Base-by-base conservation (phyloP, 2,888 invertebrate species). In the Agrochola macilenta region DNA sequence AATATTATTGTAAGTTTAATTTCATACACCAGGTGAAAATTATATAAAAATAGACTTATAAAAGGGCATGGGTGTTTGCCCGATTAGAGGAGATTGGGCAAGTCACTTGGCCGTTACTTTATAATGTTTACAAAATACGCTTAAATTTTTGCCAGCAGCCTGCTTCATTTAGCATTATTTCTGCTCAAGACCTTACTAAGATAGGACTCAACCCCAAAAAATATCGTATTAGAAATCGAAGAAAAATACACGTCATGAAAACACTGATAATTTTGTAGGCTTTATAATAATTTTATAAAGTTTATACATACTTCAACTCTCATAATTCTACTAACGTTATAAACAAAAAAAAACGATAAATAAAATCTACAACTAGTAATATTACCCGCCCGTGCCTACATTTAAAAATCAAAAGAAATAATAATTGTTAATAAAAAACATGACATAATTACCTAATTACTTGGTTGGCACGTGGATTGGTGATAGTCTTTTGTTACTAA, bases 1-100 rank as follows among this genome's bases (percentile, higher is more conserved):
- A 88, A 88, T 90, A 86, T 87, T 89, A 81, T 87, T 89, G 75
- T 83, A 81, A 78, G 76, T 78, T 79, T 66, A 83, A 87, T 89
- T 88, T 87, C 65, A 79, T 76, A 86, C 86, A 87, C 85, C 79
- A 83, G 85, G 79, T 83, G 84, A 74, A 81, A 79, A 80, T 88
- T 78, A 69, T 75, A 78, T 77, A 74, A 78, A 82, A 84, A 86
- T 86, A 81, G 69, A 80, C 76, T 85, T 66, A n/a, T n/a, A 35
- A 73, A 78, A 52, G 68, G 74, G 23, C 61, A 74, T 60, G 0
- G 17, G 35, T 85, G 35, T 78, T 81, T 78, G 63, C 43, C 9
- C 75, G 74, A 70, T 82, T 73, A 66, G 17, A 69, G 9, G 30
- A 30, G 61, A 66, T 75, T 66, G 74, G 46, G 68, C 30, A 70